Conservation (phyloP, 2,797 vertebrate genomes). For the Sebastes matsubarae region DNA sequence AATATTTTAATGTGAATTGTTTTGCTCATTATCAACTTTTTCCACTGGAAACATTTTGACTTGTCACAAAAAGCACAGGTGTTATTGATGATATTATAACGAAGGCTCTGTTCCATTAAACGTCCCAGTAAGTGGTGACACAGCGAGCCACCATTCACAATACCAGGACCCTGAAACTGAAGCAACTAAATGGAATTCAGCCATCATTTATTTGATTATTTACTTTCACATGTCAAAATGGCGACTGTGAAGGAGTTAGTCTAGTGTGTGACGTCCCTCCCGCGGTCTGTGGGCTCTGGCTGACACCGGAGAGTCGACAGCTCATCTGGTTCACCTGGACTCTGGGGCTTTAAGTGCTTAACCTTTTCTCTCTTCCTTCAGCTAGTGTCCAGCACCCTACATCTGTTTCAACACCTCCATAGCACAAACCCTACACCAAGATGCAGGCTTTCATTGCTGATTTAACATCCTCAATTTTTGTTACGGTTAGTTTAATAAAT, state of each 20-base stretch:
- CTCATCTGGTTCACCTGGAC: background rate
- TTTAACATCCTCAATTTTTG: background rate
- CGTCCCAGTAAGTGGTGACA: background rate
- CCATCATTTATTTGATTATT: background rate
- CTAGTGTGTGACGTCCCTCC: background rate
- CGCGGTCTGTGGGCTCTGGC: background rate
- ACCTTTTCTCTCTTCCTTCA: background rate
- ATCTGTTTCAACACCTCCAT: background rate
- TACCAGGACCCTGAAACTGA: background rate
- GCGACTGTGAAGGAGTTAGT: background rate
- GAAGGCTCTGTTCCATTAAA: background rate
- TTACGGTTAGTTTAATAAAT: background rate
- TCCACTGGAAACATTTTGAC: background rate
- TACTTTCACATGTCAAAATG: constrained; percentile 1
- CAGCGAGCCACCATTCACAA: background rate
- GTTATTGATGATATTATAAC: background rate
- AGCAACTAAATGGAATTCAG: background rate
- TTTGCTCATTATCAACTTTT: background rate
- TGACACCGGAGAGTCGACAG: background rate
- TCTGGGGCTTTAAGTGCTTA: background rate
- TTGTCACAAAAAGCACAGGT: background rate
- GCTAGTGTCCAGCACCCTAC: background rate
- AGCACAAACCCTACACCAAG: background rate
- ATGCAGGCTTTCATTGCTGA: background rate
- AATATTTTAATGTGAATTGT: background rate